Evolutionary conservation across 2,113 vertebrate species (phyloP).

Genomic region (Ia io): DNA sequence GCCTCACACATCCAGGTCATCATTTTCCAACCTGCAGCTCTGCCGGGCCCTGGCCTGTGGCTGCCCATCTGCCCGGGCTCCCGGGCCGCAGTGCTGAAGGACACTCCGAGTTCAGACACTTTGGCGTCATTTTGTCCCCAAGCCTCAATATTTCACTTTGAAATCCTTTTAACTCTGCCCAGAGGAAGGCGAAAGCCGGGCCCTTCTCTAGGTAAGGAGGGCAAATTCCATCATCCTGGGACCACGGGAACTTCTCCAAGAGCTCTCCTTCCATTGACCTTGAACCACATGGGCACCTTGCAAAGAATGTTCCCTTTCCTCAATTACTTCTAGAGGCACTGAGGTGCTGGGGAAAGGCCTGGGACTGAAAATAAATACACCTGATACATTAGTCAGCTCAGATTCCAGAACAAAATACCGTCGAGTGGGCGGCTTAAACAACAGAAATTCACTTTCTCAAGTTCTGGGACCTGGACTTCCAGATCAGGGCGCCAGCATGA

Average conservation of each 20-base stretch:
- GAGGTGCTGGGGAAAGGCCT: not conserved
- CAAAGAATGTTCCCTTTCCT: not conserved
- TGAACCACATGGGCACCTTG: not conserved
- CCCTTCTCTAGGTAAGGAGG: not conserved
- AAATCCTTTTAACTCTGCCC: not conserved
- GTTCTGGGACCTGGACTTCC: not conserved
- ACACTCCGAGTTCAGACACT: not conserved
- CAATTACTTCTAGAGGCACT: not conserved
- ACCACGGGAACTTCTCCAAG: not conserved
- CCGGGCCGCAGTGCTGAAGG: not conserved
- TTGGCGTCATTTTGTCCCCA: not conserved
- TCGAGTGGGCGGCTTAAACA: not conserved
- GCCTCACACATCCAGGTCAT: not conserved
- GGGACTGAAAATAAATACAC: not conserved
- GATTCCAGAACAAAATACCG: not conserved
- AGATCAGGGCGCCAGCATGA: accelerated
- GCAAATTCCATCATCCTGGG: too few species aligned
- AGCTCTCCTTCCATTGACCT: not conserved
- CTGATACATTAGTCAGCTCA: not conserved
- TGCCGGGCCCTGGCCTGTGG: not conserved
- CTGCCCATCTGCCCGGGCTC: slow-evolving; percentile 43
- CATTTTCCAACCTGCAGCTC: not conserved
- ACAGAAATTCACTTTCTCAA: not conserved
- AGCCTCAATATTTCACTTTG: not conserved
- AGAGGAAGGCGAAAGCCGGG: not conserved